Conservation (phyloP, 2,797 vertebrate species). For the Pseudotriccus pelzelni region DNA sequence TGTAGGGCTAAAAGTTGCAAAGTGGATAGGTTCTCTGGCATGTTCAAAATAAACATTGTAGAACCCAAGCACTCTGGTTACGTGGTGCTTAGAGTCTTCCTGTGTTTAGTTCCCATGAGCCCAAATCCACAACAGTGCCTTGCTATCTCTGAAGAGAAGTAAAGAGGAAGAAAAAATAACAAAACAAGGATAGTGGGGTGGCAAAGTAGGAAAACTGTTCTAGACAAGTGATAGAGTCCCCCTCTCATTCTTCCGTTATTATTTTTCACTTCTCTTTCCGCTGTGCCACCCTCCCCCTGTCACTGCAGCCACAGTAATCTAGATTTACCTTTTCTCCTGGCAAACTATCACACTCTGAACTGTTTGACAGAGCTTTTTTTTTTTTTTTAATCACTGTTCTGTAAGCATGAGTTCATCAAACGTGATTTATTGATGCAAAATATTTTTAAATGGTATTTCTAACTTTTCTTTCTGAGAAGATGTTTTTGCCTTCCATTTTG, state of each 20-base stretch:
- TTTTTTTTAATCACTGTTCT: neutral
- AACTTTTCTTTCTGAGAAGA: neutral
- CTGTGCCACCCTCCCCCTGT: accelerated
- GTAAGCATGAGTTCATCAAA: neutral
- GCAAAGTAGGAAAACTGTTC: neutral
- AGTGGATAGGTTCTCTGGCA: neutral
- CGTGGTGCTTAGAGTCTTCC: neutral
- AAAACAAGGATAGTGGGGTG: too few relatives aligned
- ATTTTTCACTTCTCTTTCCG: neutral
- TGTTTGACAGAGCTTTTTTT: neutral
- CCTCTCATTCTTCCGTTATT: neutral
- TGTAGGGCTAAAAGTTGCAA: neutral
- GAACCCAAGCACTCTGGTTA: neutral
- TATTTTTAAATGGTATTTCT: neutral
- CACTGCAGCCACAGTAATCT: neutral
- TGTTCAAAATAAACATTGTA: neutral
- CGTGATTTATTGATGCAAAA: neutral
- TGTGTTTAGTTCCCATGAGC: neutral
- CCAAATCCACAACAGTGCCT: neutral
- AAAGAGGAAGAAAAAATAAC: neutral
- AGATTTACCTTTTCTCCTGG: neutral
- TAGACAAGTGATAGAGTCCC: neutral
- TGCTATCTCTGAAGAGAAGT: neutral
- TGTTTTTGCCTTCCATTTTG: neutral
- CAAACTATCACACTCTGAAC: neutral